Evolutionary conservation across 2,113 vertebrate species (phyloP).

Genomic region (Nettapus auritus): DNA sequence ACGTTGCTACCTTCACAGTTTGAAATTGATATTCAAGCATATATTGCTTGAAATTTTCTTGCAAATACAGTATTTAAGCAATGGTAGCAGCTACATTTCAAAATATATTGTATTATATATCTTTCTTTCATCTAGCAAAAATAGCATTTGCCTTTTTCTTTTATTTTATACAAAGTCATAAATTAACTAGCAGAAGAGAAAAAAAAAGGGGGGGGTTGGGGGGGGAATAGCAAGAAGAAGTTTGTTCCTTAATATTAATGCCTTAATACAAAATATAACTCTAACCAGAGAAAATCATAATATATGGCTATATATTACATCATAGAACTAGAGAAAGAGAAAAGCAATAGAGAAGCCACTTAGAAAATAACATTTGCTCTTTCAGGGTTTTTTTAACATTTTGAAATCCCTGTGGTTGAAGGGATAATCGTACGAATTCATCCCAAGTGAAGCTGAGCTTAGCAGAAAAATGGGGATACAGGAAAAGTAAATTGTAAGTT

Average conservation of each 20-base stretch:
- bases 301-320: neutral
- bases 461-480: neutral
- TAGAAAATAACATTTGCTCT: neutral
- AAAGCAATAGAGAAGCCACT: neutral
- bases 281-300: neutral
- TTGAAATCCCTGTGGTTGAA: neutral
- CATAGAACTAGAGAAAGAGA: neutral
- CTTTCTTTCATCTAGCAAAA: neutral
- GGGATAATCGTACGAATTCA: neutral
- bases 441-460: neutral
- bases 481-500: neutral
- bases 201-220: too few species aligned
- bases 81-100: neutral
- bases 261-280: neutral
- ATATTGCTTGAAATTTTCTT: neutral
- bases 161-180: neutral
- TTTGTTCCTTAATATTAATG: neutral
- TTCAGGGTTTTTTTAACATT: neutral
- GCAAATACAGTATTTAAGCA: neutral
- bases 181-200: neutral
- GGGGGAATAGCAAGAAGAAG: rapidly evolving
- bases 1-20: neutral
- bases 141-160: neutral
- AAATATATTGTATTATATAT: neutral
- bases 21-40: neutral